Evolutionary conservation across 2,797 vertebrate species (phyloP), one percentile per base, ranked within the genome.

Genomic region (Halcyon smyrnensis): DNA sequence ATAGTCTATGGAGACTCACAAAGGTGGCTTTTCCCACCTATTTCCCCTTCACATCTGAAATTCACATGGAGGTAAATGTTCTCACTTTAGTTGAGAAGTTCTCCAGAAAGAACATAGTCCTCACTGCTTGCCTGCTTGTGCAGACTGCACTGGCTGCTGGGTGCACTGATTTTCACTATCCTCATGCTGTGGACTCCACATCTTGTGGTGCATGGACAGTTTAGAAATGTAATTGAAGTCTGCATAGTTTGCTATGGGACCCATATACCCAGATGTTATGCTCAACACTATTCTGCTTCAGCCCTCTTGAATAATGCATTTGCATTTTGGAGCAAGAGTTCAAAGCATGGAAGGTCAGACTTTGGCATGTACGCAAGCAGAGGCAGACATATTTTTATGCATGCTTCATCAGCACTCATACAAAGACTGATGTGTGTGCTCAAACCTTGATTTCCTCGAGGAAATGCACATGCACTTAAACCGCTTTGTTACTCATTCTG

Each of bases 291-390:
- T 62, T 87, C 78, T 83, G 71, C n/a, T 70, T 95, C 71, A 85
- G 34, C 75, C 45, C 56, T 94, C 45, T 62, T 96, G 81, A 96
- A 96, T 96, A 92, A 97, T 89, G 51, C 56, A 96, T 93, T 84
- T 60, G 36, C 5, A 1, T 93, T 95, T 84, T 83, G 87, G 84
- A 93, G 89, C 68, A 89, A 77, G 78, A 94, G 95, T 94, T 91
- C 93, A 95, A 90, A 94, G 56, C 63, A 64, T 30, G 53, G 86
- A 70, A 95, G 83, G 88, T 84, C 46, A 65, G 80, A 59, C 21
- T 87, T 81, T 32, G 74, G 87, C 87, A 89, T n/a, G 70, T 62
- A 84, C 37, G 77, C 70, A 87, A 79, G 93, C 60, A 91, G 76
- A 95, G 30, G 37, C 67, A 93, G 77, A 68, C 39, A 25, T 73